Percentiles rank a stretch among this genome's conserved stretches.
phyloP scores from a whole-genome alignment of 1,140 invertebrate species.

The Bombus soroeensis region DNA sequence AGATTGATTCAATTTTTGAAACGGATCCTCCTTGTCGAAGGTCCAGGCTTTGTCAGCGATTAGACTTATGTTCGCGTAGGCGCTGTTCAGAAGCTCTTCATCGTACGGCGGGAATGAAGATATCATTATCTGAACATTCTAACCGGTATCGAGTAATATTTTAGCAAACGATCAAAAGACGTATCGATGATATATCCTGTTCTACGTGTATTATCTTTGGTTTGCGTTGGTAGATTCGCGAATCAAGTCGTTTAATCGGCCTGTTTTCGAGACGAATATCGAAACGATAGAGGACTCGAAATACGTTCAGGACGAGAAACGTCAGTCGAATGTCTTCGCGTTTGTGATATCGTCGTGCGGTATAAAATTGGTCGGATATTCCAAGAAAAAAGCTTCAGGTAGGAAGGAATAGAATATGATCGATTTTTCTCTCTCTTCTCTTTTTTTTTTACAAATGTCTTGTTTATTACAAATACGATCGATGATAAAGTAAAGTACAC shows the following conservation, averaged over 20 bases:
- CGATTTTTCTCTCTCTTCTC: conserved; percentile 10
- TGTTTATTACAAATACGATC: conserved; percentile 75
- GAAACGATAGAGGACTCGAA: conserved; percentile 18
- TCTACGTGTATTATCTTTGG: neutral
- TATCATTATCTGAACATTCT: conserved; percentile 78
- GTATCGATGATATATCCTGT: neutral
- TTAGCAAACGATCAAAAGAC: conserved; percentile 29
- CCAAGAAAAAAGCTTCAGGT: neutral
- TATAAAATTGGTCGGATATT: neutral
- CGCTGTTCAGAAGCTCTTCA: conserved; percentile 76
- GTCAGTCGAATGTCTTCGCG: neutral
- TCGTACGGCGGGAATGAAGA: conserved; percentile 73
- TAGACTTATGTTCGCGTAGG: conserved; percentile 77
- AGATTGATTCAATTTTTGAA: conserved; percentile 75
- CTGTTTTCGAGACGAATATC: conserved; percentile 10
- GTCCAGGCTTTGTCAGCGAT: conserved; percentile 77
- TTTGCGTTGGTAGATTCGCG: neutral
- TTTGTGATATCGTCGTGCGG: neutral
- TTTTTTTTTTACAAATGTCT: conserved; percentile 61
- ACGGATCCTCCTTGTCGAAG: conserved; percentile 70
- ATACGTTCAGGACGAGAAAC: neutral
- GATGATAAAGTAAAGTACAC: conserved; percentile 52
- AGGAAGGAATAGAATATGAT: neutral
- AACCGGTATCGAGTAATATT: conserved; percentile 46
- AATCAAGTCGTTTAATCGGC: conserved; percentile 21